phyloP scores from a whole-genome alignment of 2,888 invertebrate species.

The Noctua janthina region DNA sequence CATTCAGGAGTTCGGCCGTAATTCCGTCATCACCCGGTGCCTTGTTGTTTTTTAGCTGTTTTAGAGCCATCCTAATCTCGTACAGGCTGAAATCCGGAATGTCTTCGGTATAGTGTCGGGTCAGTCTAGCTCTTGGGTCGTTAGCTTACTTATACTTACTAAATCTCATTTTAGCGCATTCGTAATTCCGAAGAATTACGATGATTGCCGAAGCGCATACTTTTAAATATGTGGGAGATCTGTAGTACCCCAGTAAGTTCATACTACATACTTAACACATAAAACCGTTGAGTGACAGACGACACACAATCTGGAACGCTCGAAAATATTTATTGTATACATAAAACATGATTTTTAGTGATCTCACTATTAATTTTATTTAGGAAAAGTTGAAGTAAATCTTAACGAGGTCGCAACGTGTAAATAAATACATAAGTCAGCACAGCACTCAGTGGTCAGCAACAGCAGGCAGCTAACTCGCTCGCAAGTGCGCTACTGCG shows the following conservation, averaged over 20 bases:
- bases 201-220: not conserved
- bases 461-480: not conserved
- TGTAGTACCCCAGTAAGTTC: not conserved
- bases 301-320: constrained; percentile 1
- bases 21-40: no score
- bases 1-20: no score
- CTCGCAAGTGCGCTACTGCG: not conserved
- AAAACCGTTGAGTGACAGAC: constrained; percentile 11
- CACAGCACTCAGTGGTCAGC: not conserved
- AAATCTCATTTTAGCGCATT: not conserved
- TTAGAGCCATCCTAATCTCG: no score
- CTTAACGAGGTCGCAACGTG: not conserved
- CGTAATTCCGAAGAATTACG: not conserved
- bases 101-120: no score
- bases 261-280: not conserved
- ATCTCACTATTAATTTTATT: not conserved
- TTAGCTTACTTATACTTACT: no score
- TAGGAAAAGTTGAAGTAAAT: not conserved
- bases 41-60: no score
- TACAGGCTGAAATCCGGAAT: no score
- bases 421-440: not conserved
- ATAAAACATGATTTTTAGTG: not conserved
- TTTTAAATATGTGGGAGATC: not conserved
- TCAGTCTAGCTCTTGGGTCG: no score
- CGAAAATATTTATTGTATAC: not conserved